Evolutionary conservation across 1,140 invertebrate genomes (phyloP).

Genomic region (Melitaea cinxia): DNA sequence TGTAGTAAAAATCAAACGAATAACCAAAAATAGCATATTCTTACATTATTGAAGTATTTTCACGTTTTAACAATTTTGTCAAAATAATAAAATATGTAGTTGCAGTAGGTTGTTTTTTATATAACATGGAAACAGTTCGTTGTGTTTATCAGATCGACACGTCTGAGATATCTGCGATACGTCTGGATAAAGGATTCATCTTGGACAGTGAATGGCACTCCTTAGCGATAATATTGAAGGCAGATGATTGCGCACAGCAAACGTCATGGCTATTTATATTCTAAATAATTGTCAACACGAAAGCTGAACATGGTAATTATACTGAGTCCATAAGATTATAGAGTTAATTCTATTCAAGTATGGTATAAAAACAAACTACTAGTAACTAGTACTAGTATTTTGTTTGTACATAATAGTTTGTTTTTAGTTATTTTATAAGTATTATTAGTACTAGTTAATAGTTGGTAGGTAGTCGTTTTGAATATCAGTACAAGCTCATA

Average conservation of each 20-base stretch:
- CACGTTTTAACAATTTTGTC: too few species aligned
- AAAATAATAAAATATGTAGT: too few species aligned
- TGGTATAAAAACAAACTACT: too few species aligned
- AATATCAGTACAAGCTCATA: too few species aligned
- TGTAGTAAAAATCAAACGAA: too few species aligned
- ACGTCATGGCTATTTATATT: slow-evolving; percentile 54
- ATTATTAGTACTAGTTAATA: too few species aligned
- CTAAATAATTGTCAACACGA: slow-evolving; percentile 20
- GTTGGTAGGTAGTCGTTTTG: too few species aligned
- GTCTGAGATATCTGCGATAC: slow-evolving; percentile 17
- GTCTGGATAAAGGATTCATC: slow-evolving; percentile 29
- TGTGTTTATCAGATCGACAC: slow-evolving; percentile 18
- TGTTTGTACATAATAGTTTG: too few species aligned
- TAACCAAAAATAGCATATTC: too few species aligned
- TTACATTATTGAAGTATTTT: too few species aligned
- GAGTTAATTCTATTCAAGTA: neutral
- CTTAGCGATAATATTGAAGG: slow-evolving; percentile 46
- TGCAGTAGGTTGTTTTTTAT: slow-evolving; percentile 1
- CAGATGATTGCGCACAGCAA: slow-evolving; percentile 37
- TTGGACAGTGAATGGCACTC: slow-evolving; percentile 43
- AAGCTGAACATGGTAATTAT: slow-evolving; percentile 12
- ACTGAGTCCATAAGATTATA: neutral
- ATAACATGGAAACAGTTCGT: slow-evolving; percentile 30
- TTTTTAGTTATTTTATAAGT: too few species aligned
- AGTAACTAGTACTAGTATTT: too few species aligned